phyloP scores from a whole-genome alignment of 2,113 vertebrate genomes.

The Ciconia stormi region DNA sequence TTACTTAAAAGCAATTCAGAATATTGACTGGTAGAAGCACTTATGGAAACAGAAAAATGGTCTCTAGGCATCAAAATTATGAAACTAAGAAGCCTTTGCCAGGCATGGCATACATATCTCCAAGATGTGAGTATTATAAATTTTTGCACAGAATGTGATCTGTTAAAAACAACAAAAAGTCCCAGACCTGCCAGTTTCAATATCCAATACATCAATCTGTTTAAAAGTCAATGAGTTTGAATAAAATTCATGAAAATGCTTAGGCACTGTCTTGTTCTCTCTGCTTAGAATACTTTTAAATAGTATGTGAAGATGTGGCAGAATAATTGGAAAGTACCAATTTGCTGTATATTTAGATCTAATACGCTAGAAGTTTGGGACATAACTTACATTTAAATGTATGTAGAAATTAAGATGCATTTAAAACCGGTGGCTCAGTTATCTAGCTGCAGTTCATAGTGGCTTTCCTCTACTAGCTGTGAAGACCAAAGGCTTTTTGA shows the following conservation, averaged over 20 bases:
- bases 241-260: background rate
- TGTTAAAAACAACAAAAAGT: conserved; percentile 22
- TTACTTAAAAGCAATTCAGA: conserved; percentile 47
- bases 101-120: background rate
- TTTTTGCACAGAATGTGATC: conserved; percentile 17
- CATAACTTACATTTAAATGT: background rate
- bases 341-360: background rate
- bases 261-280: background rate
- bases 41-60: conserved; percentile 43
- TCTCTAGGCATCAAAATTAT: conserved; percentile 33
- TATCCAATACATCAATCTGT: conserved; percentile 3
- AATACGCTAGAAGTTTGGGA: background rate
- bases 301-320: background rate
- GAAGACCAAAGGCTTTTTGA: background rate
- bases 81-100: conserved; percentile 17
- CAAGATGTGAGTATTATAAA: conserved; percentile 22
- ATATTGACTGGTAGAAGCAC: conserved; percentile 25
- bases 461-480: background rate
- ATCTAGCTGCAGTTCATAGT: background rate
- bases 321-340: background rate
- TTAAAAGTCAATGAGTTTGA: conserved; percentile 7
- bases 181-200: conserved; percentile 29
- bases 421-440: background rate
- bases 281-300: background rate
- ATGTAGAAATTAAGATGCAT: background rate